Percentiles rank a stretch among this genome's conserved stretches.
Evolutionary conservation across 2,797 vertebrate genomes (phyloP).

Genomic region (Sebastes reedi): DNA sequence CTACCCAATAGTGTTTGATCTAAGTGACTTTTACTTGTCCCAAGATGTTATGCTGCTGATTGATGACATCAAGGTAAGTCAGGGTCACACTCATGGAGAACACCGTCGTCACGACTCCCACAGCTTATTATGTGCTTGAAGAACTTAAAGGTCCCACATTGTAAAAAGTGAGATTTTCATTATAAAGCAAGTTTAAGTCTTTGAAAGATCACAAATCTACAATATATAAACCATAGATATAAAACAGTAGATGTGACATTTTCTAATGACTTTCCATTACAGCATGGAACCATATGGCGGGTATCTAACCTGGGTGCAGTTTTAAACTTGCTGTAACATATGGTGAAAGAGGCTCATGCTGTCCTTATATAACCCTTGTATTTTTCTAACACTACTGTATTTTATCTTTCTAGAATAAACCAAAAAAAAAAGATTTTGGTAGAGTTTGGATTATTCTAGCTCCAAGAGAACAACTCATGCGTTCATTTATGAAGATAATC

Average conservation of each 20-base stretch:
- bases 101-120: not conserved
- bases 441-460: not conserved
- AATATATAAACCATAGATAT: not conserved
- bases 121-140: not conserved
- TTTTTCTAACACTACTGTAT: not conserved
- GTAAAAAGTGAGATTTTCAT: not conserved
- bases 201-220: not conserved
- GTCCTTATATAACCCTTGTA: too few relatives aligned
- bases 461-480: not conserved
- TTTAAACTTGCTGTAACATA: not conserved
- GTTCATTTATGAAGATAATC: not conserved
- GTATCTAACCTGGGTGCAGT: not conserved
- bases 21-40: slow-evolving; percentile 99
- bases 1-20: slow-evolving; percentile 98
- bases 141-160: not conserved
- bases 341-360: not conserved
- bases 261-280: too few relatives aligned
- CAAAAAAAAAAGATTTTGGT: too few relatives aligned
- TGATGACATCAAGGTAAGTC: slow-evolving; percentile 96
- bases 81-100: not conserved
- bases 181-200: not conserved
- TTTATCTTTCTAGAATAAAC: too few relatives aligned
- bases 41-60: slow-evolving; percentile 98
- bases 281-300: fast-evolving
- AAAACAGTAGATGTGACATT: not conserved